Evolutionary conservation across 2,113 vertebrate genomes (phyloP), one percentile per base, ranked within the genome.

Genomic region (Aphyosemion australe): DNA sequence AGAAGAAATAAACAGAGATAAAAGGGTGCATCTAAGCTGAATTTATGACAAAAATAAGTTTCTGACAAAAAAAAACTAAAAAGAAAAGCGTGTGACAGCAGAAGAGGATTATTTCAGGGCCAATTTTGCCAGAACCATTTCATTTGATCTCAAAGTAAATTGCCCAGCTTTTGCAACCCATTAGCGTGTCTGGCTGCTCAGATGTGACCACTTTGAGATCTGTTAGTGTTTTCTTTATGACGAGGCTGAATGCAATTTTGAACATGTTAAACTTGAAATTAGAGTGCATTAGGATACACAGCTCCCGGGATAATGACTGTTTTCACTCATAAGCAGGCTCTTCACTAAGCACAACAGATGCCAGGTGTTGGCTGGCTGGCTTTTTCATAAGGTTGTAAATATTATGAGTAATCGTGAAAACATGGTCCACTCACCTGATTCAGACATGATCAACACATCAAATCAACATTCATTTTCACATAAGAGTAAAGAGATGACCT

Each of bases 181-280:
- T 79, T 75, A 64, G 53, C 19, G 57, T 57, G 64, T 78, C 70
- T 45, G 64, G 64, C 64, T 47, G 51, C 61, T 61, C n/a, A 0
- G 37, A 70, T 42, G 65, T 45, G 31, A 59, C 43, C 63, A 57
- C 46, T 58, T 65, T 60, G 34, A 37, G 21, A 43, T 54, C 12
- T 68, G 18, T 52, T 37, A 37, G 34, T 19, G 58, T 58, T 71
- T 65, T 16, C 20, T 70, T 66, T 54, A 50, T 31, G n/a, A 34
- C 39, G 48, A 51, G 61, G 4, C n/a, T 31, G 14, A 20, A 37
- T 53, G 37, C 49, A 16, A 61, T 69, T 64, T 5, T 50, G 43
- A 59, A 57, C 16, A 42, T 4, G 37, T 31, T 60, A 61, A 63
- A 73, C 41, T 45, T 43, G 39, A 8, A 69, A 60, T 63, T 8